Percentiles rank a stretch among this genome's conserved stretches.
phyloP scores from a whole-genome alignment of 2,113 vertebrate species.

The Ammospiza nelsoni region DNA sequence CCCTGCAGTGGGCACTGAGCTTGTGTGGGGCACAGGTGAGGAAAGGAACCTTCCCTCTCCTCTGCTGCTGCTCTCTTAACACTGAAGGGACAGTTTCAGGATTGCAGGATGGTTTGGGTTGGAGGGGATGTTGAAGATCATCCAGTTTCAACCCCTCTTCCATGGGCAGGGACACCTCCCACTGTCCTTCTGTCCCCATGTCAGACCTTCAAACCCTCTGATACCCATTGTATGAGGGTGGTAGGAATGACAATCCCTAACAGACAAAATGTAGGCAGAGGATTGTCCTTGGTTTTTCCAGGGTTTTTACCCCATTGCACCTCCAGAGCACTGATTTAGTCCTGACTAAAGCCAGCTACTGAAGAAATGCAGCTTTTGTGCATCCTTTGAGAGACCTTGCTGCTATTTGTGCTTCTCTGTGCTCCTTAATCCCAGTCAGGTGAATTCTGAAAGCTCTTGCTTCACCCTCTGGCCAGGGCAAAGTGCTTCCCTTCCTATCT shows the following conservation, averaged over 20 bases:
- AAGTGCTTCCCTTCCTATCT: not conserved
- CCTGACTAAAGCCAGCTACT: not conserved
- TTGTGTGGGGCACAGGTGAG: not conserved
- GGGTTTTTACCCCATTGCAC: not conserved
- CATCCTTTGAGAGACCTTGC: not conserved
- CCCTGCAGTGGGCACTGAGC: rapidly evolving
- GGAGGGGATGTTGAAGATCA: not conserved
- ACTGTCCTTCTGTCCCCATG: not conserved
- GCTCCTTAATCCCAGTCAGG: not conserved
- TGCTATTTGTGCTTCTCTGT: not conserved
- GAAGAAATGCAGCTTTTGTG: not conserved
- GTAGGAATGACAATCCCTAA: not conserved
- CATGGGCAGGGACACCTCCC: not conserved
- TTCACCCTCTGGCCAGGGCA: not conserved
- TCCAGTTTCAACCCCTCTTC: not conserved
- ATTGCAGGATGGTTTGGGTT: not conserved
- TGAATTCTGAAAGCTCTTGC: not conserved
- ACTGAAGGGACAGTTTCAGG: not conserved
- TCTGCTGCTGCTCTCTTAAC: not conserved
- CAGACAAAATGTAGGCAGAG: not conserved
- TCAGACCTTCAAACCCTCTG: not conserved
- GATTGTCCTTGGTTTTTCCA: not conserved
- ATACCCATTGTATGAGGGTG: rapidly evolving
- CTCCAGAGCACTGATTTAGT: not conserved
- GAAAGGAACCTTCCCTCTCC: not conserved